These are phyloP conservation scores for Uria aalge DNA, from an alignment of 2,113 vertebrate genomes.

Conservation along the genomic window DNA sequence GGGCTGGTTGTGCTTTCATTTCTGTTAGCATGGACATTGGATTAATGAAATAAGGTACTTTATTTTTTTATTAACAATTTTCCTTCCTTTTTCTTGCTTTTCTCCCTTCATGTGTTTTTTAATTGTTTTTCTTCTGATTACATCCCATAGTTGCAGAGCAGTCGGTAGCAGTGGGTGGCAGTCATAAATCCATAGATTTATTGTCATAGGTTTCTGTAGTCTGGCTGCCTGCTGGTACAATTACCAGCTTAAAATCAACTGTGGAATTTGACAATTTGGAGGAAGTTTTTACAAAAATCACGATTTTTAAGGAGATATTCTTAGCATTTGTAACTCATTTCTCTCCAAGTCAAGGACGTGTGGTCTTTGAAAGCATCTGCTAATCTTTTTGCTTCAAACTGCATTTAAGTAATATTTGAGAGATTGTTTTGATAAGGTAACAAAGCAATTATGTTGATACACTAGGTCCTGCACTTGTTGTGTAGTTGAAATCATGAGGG, in stretches of 20 bases:
- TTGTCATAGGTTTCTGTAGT: background rate
- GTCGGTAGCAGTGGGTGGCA: background rate
- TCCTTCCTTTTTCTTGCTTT: background rate
- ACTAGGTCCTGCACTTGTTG: background rate
- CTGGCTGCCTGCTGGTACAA: background rate
- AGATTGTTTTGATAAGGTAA: background rate
- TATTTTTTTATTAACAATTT: background rate
- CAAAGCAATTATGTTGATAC: background rate
- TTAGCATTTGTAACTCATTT: background rate
- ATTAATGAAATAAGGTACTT: background rate
- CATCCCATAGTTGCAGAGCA: background rate
- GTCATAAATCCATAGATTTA: slow-evolving; percentile 15
- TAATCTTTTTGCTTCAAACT: background rate
- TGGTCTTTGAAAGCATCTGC: background rate
- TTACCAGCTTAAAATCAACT: slow-evolving; percentile 21
- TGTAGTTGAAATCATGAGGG: background rate
- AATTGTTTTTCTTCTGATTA: background rate
- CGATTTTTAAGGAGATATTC: background rate
- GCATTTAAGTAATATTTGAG: background rate
- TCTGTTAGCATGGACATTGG: background rate
- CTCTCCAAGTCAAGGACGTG: background rate
- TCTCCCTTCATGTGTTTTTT: background rate
- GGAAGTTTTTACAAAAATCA: background rate
- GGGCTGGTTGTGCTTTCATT: background rate
- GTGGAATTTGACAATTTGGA: background rate